These are phyloP conservation scores for Drosophila ambigua DNA, from an alignment of 1,140 invertebrate species.

Conservation along the genomic window DNA sequence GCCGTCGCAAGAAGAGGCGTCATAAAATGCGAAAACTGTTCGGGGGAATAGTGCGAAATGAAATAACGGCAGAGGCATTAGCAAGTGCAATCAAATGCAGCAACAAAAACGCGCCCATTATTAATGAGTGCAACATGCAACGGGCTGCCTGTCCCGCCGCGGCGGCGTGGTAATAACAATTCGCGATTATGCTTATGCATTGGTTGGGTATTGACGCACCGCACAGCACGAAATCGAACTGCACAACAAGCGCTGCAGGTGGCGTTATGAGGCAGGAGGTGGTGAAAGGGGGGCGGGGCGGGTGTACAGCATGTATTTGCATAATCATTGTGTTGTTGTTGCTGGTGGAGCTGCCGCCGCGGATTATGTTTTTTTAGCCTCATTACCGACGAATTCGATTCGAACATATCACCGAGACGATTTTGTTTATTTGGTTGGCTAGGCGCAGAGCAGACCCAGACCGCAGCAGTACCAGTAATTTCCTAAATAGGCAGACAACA, in stretches of 20 bases:
- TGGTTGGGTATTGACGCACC: slow-evolving; percentile 35
- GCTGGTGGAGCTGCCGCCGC: slow-evolving; percentile 63
- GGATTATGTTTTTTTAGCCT: slow-evolving; percentile 49
- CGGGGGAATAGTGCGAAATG: slow-evolving; percentile 59
- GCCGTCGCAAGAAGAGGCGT: slow-evolving; percentile 8
- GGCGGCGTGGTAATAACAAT: slow-evolving; percentile 50
- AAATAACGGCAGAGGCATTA: slow-evolving; percentile 72
- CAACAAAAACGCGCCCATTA: slow-evolving; percentile 53
- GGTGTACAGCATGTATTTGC: slow-evolving; percentile 58
- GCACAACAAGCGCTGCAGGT: slow-evolving; percentile 1
- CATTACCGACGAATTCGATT: slow-evolving; percentile 60
- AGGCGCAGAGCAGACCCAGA: slow-evolving; percentile 44
- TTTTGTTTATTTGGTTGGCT: slow-evolving; percentile 78
- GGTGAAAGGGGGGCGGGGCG: not conserved
- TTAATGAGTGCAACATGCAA: slow-evolving; percentile 66
- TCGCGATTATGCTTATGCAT: slow-evolving; percentile 59
- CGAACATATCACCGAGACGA: slow-evolving; percentile 78
- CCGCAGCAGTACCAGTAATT: slow-evolving; percentile 60
- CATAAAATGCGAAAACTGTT: slow-evolving; percentile 12
- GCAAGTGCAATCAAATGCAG: slow-evolving; percentile 71
- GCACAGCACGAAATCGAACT: slow-evolving; percentile 40
- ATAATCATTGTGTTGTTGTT: slow-evolving; percentile 60
- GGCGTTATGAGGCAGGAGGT: not conserved
- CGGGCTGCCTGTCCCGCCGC: slow-evolving; percentile 3
- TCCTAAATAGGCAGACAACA: slow-evolving; percentile 70